Percentiles rank a stretch among this genome's conserved stretches.
These are phyloP conservation scores for Anoura caudifer DNA, from an alignment of 2,113 vertebrate genomes.

Conservation along the genomic window DNA sequence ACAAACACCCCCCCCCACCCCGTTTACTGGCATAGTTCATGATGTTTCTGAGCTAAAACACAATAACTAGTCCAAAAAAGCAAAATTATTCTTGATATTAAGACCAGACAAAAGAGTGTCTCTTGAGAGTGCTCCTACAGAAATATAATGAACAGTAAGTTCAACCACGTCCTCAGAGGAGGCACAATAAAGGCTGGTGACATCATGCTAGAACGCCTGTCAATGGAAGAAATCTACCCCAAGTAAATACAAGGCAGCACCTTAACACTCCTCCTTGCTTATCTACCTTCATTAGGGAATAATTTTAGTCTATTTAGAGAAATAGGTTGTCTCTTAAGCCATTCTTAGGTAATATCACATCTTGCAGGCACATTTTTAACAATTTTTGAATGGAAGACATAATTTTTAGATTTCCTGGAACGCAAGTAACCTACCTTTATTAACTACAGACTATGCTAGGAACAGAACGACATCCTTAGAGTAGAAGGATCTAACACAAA, in stretches of 20 bases:
- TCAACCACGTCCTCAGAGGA: not conserved
- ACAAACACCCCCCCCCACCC: not conserved
- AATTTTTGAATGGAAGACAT: not conserved
- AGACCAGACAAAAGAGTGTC: not conserved
- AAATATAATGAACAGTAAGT: conserved; percentile 12
- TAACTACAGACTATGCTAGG: not conserved
- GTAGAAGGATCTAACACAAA: not conserved
- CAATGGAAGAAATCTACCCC: not conserved
- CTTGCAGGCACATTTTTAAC: not conserved
- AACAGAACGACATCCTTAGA: not conserved
- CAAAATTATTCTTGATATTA: not conserved
- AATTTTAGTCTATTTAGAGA: not conserved
- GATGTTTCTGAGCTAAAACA: not conserved
- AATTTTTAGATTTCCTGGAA: not conserved
- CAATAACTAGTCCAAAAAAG: not conserved
- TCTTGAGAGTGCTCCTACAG: not conserved
- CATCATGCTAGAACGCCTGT: not conserved
- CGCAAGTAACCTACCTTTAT: not conserved
- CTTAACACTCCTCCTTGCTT: not conserved
- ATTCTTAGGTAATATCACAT: not conserved
- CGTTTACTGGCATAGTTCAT: not conserved
- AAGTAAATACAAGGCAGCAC: not conserved
- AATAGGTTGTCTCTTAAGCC: not conserved
- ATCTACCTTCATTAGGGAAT: not conserved
- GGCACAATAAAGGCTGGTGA: not conserved